Base-by-base conservation (phyloP, 2,113 vertebrate genomes). In the Laticauda laticaudata region DNA sequence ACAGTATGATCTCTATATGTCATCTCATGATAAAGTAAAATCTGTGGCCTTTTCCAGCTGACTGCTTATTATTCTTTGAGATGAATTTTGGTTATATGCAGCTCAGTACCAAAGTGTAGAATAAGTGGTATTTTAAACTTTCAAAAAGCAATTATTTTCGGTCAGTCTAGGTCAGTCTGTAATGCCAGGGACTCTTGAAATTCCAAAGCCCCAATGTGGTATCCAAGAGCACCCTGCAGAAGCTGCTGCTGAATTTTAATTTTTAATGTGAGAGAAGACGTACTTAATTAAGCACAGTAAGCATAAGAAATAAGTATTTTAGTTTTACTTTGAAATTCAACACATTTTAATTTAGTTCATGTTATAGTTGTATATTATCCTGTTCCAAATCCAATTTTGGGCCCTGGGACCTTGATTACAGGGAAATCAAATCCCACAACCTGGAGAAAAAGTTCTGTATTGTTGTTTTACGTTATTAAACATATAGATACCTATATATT, bases 81-180 rank as follows among this genome's bases (percentile, higher is more conserved):
- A 43, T 92, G n/a, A 75, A 92, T 89, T 45, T 10, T 81, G 24
- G 81, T 24, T 56, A 81, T 29, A 54, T 92, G 51, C 29, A 59
- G 26, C 24, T n/a, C 39, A 51, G 24, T 53, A 55, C 56, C 43
- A 89, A 69, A 92, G 14, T n/a, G 23, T 4, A 61, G 56, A 92
- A 8, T 69, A 89, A 89, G 48, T 29, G 61, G 87, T 48, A 39
- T 39, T 55, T 43, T 56, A 45, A 75, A 20, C 29, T 43, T 92
- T 89, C 54, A 18, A 89, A 89, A 92, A 92, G 75, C 21, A 55
- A 55, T 56, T 88, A 56, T 56, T 92, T 89, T 48, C 43, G 75
- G 75, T 43, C 15, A 39, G n/a, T 75, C n/a, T 34, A 75, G 69
- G n/a, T 75, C 34, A 81, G 18, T 81, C 34, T 43, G 75, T 34